Conservation (phyloP, 2,113 vertebrate genomes). For the Leucopsar rothschildi region DNA sequence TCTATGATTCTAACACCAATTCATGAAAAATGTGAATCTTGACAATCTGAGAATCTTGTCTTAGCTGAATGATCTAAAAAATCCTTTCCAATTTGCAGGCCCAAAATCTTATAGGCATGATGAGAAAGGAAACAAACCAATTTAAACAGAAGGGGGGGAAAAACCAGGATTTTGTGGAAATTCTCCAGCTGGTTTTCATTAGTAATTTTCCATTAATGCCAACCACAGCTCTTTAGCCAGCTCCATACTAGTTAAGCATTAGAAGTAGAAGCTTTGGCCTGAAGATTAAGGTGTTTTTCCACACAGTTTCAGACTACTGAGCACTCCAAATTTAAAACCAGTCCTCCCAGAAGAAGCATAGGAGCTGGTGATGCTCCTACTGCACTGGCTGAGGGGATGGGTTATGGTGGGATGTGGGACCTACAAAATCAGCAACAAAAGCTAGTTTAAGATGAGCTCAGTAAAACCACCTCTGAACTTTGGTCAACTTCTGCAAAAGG, state of each 20-base stretch:
- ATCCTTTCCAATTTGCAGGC: not conserved
- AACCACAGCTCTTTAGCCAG: not conserved
- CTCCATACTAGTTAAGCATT: not conserved
- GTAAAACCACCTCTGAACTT: not conserved
- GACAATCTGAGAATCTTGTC: not conserved
- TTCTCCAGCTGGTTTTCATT: not conserved
- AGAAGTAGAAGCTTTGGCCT: not conserved
- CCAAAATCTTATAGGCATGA: not conserved
- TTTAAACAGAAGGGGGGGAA: not conserved
- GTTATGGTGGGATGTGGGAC: accelerated
- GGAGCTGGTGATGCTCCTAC: not conserved
- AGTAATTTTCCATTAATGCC: not conserved
- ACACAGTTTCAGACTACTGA: not conserved
- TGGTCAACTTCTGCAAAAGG: not conserved
- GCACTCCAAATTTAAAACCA: not conserved
- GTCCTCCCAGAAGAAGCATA: not conserved
- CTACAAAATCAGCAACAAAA: not conserved
- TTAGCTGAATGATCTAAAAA: not conserved
- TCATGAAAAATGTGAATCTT: not conserved
- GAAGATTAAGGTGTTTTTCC: not conserved
- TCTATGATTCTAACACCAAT: not conserved
- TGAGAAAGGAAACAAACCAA: not conserved
- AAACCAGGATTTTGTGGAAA: not conserved
- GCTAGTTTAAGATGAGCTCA: not conserved
- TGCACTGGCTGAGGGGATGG: not conserved